Conservation (phyloP, 2,888 invertebrate genomes). For the Cephonodes hylas region DNA sequence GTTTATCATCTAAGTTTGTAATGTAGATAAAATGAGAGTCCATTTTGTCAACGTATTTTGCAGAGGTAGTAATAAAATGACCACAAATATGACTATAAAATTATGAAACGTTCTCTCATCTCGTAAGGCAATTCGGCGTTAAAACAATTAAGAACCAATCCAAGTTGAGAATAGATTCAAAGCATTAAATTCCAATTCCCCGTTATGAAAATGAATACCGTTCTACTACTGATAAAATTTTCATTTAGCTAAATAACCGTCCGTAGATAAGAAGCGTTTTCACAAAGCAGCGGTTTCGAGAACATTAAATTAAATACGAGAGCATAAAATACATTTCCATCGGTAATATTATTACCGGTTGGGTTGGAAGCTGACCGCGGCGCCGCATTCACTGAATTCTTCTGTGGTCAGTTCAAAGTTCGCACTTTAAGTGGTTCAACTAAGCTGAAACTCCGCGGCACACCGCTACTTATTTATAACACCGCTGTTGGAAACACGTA, state of each 20-base stretch:
- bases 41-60: no score
- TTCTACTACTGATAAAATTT: neutral
- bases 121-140: no score
- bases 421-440: constrained; percentile 43
- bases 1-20: no score
- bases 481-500: constrained; percentile 28
- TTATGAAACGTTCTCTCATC: no score
- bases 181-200: no score
- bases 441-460: constrained; percentile 50
- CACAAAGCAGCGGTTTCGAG: neutral
- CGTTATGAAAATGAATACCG: neutral
- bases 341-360: neutral
- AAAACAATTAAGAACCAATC: no score
- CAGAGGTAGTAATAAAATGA: no score
- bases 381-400: constrained; percentile 37
- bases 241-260: neutral
- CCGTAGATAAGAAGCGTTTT: neutral
- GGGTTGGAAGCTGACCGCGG: constrained; percentile 1
- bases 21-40: no score
- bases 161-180: no score
- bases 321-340: neutral
- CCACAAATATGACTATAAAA: no score
- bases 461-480: constrained; percentile 39
- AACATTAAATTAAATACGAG: neutral
- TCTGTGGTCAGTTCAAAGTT: constrained; percentile 37